Conservation (phyloP, 1,140 invertebrate species). For the Hypothenemus hampei region DNA sequence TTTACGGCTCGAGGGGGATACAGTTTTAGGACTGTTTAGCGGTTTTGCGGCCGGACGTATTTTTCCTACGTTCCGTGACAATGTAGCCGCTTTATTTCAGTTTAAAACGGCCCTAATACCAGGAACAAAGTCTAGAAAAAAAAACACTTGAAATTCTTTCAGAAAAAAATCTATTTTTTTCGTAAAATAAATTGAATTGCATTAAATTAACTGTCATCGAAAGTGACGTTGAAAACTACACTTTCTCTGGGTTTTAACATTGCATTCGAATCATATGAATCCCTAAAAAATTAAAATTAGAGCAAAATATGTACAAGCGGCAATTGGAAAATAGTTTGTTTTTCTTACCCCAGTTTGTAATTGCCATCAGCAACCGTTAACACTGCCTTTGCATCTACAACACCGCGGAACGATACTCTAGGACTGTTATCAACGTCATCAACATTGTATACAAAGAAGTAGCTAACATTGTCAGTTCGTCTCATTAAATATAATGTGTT, state of each 20-base stretch:
- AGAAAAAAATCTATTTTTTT: neutral
- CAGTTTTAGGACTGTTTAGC: too few relatives aligned
- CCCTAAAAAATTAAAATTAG: neutral
- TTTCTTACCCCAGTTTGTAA: conserved; percentile 2
- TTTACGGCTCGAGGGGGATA: too few relatives aligned
- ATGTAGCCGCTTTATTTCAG: too few relatives aligned
- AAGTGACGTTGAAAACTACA: neutral
- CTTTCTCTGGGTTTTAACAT: neutral
- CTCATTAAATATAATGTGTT: neutral
- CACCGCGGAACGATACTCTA: neutral
- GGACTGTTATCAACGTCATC: neutral
- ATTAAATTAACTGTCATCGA: neutral
- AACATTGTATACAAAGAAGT: neutral
- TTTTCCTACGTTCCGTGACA: too few relatives aligned
- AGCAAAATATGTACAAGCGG: neutral
- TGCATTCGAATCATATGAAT: neutral
- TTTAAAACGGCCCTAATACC: too few relatives aligned
- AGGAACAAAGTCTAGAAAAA: neutral
- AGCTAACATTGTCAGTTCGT: neutral
- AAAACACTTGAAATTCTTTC: neutral
- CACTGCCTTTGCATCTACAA: neutral
- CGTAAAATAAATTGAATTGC: neutral
- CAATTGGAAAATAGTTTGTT: neutral
- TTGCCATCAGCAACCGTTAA: neutral
- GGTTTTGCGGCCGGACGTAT: too few relatives aligned